A percentile compares a stretch with the other conserved stretches of the same genome.
These are phyloP conservation scores for Poeciliopsis presidionis DNA, from an alignment of 2,797 vertebrate genomes.

Conservation along the genomic window DNA sequence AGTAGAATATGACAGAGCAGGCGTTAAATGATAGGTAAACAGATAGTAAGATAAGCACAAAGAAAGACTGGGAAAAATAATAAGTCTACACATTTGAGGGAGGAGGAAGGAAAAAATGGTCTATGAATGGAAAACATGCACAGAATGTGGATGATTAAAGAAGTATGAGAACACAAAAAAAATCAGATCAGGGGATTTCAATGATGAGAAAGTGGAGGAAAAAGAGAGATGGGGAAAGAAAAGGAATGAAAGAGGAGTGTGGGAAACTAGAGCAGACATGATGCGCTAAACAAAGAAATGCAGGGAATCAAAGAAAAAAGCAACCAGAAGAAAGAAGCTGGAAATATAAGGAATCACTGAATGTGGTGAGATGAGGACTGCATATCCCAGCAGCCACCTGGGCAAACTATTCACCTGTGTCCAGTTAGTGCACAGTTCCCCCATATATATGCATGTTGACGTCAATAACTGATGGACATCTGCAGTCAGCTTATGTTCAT, in stretches of 20 bases:
- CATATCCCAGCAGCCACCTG: conserved; percentile 17
- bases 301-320: not conserved
- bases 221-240: not conserved
- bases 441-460: conserved; percentile 1
- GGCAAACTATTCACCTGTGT: conserved; percentile 34
- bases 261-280: conserved; percentile 2
- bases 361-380: not conserved
- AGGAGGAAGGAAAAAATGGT: not conserved
- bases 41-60: not conserved
- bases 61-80: not conserved
- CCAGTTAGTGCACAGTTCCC: not conserved
- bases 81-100: not conserved
- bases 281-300: not conserved
- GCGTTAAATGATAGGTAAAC: not conserved
- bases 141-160: not conserved
- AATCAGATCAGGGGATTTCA: not conserved
- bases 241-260: not conserved
- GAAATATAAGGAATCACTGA: not conserved
- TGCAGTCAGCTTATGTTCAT: conserved; percentile 19
- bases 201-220: not conserved
- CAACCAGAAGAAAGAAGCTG: not conserved
- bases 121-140: not conserved
- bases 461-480: conserved; percentile 42
- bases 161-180: not conserved
- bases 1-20: not conserved